A percentile compares a stretch with the other conserved stretches of the same genome.
Conservation (phyloP, 2,888 invertebrate genomes). For the Drosophila neotestacea region DNA sequence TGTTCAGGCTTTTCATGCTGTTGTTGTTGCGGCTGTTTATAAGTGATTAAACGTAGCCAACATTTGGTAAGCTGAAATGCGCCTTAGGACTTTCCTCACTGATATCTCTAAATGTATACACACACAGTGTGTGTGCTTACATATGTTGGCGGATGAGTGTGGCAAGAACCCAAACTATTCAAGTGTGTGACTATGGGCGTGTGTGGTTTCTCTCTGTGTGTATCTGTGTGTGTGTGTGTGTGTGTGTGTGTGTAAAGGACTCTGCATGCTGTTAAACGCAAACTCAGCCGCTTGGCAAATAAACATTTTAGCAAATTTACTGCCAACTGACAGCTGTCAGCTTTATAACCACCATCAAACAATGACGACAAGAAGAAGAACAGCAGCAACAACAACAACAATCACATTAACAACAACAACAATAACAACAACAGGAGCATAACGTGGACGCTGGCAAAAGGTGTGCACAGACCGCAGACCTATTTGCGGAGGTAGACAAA, state of each 20-base stretch:
- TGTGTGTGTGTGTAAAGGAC: constrained; percentile 36
- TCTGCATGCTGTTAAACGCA: constrained; percentile 73
- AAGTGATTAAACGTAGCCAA: constrained; percentile 75
- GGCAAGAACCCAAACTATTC: constrained; percentile 55
- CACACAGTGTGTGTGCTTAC: constrained; percentile 29
- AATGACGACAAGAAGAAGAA: constrained; percentile 50
- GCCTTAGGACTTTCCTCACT: constrained; percentile 49
- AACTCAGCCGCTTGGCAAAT: constrained; percentile 79
- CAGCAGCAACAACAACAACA: constrained; percentile 31
- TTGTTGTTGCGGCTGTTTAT: constrained; percentile 63
- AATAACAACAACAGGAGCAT: constrained; percentile 29
- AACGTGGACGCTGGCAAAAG: constrained; percentile 51
- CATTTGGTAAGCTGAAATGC: constrained; percentile 53
- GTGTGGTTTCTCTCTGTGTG: constrained; percentile 20
- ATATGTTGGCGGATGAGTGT: constrained; percentile 42
- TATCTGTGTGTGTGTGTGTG: constrained; percentile 43
- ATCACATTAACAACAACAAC: constrained; percentile 26
- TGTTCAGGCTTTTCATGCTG: constrained; percentile 14
- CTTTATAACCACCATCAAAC: constrained; percentile 81
- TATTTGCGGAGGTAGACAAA: constrained; percentile 61
- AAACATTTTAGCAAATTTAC: constrained; percentile 81
- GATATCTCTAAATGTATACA: constrained; percentile 27
- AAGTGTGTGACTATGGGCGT: constrained; percentile 45
- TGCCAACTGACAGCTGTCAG: constrained; percentile 82
- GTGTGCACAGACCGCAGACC: constrained; percentile 68